These are phyloP conservation scores for Stenotaenia linearis DNA, from an alignment of 2,888 invertebrate species.

Conservation along the genomic window DNA sequence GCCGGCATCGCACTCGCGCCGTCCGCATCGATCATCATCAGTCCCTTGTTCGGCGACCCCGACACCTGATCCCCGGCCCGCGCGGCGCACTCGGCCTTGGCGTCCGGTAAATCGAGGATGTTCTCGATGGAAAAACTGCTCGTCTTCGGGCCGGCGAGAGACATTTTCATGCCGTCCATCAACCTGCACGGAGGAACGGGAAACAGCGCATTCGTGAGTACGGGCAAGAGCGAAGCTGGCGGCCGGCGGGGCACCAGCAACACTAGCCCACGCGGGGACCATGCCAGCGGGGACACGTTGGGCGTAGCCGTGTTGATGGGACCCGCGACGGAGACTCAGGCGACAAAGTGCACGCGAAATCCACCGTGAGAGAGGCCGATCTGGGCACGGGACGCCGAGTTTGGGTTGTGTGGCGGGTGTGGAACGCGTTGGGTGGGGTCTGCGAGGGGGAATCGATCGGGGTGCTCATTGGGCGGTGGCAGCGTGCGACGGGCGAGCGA, in stretches of 20 bases:
- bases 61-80: not conserved
- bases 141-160: slow-evolving; percentile 60
- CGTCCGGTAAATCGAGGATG: slow-evolving; percentile 80
- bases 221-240: not conserved
- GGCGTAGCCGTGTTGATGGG: slow-evolving; percentile 28
- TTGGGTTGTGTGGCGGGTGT: not conserved
- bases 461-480: not conserved
- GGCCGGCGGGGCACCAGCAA: slow-evolving; percentile 27
- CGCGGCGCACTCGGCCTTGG: slow-evolving; percentile 41
- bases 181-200: slow-evolving; percentile 33
- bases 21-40: slow-evolving; percentile 32
- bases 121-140: slow-evolving; percentile 89
- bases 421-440: not conserved
- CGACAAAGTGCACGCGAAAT: not conserved
- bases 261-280: slow-evolving; percentile 30
- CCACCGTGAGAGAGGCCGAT: not conserved
- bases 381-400: not conserved
- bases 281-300: slow-evolving; percentile 28
- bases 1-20: slow-evolving; percentile 24
- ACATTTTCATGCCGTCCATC: slow-evolving; percentile 61
- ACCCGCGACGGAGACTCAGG: not conserved
- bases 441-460: not conserved
- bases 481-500: not conserved
- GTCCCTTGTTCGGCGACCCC: not conserved
- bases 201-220: slow-evolving; percentile 26